Percentiles rank a stretch among this genome's conserved stretches.
Conservation (phyloP, 2,113 vertebrate species). For the Strix uralensis region DNA sequence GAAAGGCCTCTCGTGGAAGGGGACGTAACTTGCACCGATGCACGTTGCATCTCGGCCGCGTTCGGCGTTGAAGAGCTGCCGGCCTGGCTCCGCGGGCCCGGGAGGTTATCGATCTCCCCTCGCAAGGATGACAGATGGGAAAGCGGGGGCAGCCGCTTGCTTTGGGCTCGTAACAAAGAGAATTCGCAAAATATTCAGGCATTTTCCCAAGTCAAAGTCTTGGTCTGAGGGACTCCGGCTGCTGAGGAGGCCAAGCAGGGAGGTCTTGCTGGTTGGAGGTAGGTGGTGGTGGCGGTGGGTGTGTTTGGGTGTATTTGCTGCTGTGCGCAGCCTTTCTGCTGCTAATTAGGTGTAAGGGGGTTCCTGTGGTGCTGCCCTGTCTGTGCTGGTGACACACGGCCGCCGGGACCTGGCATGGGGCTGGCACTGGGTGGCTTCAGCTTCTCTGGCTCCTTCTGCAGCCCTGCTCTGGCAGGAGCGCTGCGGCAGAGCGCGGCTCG, state of each 20-base stretch:
- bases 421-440: not conserved
- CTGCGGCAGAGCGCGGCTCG: not conserved
- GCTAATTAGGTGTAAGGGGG: not conserved
- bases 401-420: not conserved
- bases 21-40: not conserved
- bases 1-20: constrained; percentile 1
- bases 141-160: constrained; percentile 72
- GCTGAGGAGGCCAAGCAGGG: constrained; percentile 74
- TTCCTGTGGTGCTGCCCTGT: not conserved
- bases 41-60: not conserved
- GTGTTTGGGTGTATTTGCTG: accelerated
- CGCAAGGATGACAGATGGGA: constrained; percentile 55
- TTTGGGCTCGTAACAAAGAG: constrained; percentile 82
- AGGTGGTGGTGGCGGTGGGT: not conserved
- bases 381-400: not conserved
- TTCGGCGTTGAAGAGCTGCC: not conserved
- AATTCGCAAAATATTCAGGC: constrained; percentile 83
- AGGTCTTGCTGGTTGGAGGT: constrained; percentile 55
- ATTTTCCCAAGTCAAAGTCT: constrained; percentile 82
- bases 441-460: not conserved
- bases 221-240: constrained; percentile 76
- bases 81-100: not conserved
- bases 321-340: not conserved
- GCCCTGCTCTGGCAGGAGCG: accelerated
- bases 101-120: not conserved